phyloP scores from a whole-genome alignment of 2,888 invertebrate genomes.

The Cheilosia impressa region DNA sequence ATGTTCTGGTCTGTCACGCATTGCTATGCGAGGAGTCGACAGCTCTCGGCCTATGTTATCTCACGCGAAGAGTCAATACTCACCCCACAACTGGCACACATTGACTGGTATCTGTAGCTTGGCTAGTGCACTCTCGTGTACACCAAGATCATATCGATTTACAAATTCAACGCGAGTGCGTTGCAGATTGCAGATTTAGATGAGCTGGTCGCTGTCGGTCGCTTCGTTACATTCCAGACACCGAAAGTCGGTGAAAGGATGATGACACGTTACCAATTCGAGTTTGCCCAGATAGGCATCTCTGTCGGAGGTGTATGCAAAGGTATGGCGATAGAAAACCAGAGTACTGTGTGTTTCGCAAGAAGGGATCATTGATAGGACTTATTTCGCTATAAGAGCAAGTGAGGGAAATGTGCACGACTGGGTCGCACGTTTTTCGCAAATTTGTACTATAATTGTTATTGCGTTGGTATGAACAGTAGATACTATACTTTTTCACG shows the following conservation, averaged over 20 bases:
- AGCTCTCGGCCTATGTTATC: slow-evolving; percentile 66
- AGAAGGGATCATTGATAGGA: not conserved
- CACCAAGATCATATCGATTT: slow-evolving; percentile 71
- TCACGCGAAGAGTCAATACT: slow-evolving; percentile 75
- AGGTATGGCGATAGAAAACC: slow-evolving; percentile 45
- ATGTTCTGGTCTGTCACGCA: slow-evolving; percentile 75
- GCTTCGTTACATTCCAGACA: slow-evolving; percentile 34
- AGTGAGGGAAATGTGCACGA: no score
- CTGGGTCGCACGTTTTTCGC: no score
- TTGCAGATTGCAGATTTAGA: slow-evolving; percentile 64
- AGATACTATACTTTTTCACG: no score
- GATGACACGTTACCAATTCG: slow-evolving; percentile 74
- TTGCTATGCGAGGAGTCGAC: slow-evolving; percentile 58
- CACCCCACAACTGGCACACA: slow-evolving; percentile 50
- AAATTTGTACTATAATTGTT: no score
- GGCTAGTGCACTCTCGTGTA: slow-evolving; percentile 73
- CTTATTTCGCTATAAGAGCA: not conserved
- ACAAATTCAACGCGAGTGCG: slow-evolving; percentile 73
- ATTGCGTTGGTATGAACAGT: no score
- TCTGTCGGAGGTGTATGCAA: not conserved
- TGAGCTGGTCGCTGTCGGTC: slow-evolving; percentile 33
- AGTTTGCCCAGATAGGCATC: slow-evolving; percentile 59
- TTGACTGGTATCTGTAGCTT: slow-evolving; percentile 43
- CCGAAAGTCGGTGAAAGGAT: slow-evolving; percentile 72
- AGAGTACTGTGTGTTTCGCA: slow-evolving; percentile 39